Evolutionary conservation across 2,113 vertebrate genomes (phyloP).

Genomic region (Anarrhichthys ocellatus): DNA sequence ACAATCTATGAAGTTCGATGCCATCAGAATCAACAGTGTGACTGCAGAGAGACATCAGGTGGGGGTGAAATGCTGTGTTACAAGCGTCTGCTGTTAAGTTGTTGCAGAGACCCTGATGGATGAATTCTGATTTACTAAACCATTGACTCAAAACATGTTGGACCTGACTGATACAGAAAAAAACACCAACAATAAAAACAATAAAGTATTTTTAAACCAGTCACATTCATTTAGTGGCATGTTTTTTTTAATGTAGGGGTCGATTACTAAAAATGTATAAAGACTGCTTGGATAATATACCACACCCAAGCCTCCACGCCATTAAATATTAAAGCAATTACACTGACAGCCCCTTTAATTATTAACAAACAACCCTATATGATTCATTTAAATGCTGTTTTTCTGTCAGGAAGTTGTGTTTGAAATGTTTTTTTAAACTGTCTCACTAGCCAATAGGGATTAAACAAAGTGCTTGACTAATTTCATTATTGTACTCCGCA

Average conservation of each 20-base stretch:
- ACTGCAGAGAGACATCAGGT: conserved; percentile 29
- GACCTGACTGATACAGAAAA: conserved; percentile 4
- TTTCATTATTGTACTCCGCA: not conserved
- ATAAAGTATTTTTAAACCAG: not conserved
- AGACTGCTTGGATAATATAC: not conserved
- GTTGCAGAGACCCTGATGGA: conserved; percentile 26
- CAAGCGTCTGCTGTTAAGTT: conserved; percentile 9
- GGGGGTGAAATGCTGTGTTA: conserved; percentile 12
- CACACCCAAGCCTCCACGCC: not conserved
- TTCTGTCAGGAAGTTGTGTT: not conserved
- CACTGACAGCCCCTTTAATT: conserved; percentile 3
- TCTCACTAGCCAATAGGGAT: not conserved
- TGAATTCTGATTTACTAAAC: conserved; percentile 40
- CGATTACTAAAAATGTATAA: not conserved
- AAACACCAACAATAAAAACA: not conserved
- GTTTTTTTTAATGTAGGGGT: not conserved
- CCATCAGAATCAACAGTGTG: conserved; percentile 44
- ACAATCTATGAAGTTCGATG: conserved; percentile 18
- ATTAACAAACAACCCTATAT: not conserved
- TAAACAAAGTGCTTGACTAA: not conserved
- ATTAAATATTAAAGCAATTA: conserved; percentile 27
- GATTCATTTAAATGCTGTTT: not conserved
- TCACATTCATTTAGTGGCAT: not conserved
- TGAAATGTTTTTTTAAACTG: conserved; percentile 1
- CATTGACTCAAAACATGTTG: conserved; percentile 12